Percentiles rank a stretch among this genome's conserved stretches.
These are phyloP conservation scores for Temnothorax rugatulus DNA, from an alignment of 2,888 invertebrate genomes.

Conservation along the genomic window DNA sequence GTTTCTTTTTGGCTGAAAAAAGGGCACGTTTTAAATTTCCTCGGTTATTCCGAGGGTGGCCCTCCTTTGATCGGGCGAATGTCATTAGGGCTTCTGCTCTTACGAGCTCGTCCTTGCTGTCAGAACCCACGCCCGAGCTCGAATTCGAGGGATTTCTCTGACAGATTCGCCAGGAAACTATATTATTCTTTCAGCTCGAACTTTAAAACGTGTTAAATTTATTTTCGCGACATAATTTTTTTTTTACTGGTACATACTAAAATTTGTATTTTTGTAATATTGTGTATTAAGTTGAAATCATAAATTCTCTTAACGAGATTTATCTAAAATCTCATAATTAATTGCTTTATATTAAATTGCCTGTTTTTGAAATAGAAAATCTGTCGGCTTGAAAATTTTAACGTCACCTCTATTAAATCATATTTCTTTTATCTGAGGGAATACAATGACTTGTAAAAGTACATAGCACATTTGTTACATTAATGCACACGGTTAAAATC, in stretches of 20 bases:
- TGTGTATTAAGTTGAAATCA: neutral
- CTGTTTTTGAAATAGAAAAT: neutral
- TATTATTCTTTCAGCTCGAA: constrained; percentile 30
- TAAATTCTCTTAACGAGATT: neutral
- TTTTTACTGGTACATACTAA: neutral
- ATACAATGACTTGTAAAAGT: neutral
- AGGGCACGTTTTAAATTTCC: constrained; percentile 83
- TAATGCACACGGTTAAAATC: neutral
- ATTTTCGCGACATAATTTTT: constrained; percentile 9
- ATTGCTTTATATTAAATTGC: neutral
- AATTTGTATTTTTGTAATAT: neutral
- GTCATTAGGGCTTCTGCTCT: constrained; percentile 80
- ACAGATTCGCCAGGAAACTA: constrained; percentile 52
- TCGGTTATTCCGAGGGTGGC: constrained; percentile 81
- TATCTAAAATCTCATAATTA: neutral
- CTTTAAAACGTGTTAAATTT: constrained; percentile 35
- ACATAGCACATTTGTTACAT: neutral
- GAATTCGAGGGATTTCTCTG: constrained; percentile 61
- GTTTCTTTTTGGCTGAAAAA: constrained; percentile 75
- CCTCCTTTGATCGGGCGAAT: constrained; percentile 82
- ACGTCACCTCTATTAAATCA: neutral
- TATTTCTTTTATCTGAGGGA: neutral
- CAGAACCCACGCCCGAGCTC: constrained; percentile 37
- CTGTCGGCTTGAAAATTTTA: neutral
- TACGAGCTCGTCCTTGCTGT: constrained; percentile 56